Base-by-base conservation (phyloP, 1,140 invertebrate genomes). In the Diachasma alloeum region DNA sequence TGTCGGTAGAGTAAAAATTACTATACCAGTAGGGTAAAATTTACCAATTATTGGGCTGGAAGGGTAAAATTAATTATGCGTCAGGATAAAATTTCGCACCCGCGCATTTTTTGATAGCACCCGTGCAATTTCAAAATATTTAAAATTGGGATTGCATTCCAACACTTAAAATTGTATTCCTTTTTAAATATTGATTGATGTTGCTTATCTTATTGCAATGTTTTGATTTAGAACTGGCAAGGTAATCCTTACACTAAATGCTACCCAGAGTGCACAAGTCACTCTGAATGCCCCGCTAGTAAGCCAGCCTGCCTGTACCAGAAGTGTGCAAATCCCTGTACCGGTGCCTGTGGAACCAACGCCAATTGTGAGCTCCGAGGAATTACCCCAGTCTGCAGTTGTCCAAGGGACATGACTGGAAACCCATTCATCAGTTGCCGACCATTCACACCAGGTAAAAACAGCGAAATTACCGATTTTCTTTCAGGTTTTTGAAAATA, bases 381-480 rank as follows among this genome's bases (percentile, higher is more conserved):
- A 17, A 93, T 95, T 0, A 97, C 93, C 26, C 95, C 93, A 22
- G 93, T 97, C 36, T 97, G 96, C 87, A 95, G 93, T 53, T 97
- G 96, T 86, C 96, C 96, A 3, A 93, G 91, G 82, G 94, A 96
- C 83, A 96, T 95, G 93, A 96, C 95, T 24, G 96, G 96, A 3
- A 93, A 97, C 91, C 95, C 96, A 15, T 97, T 96, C 86, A 90
- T 93, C 0, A 91, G 91, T 79, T 97, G 96, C 87, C 91, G 95
- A 80, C 94, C 93, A 69, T 96, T 96, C 81, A 93, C 93, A 85
- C 93, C 93, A 82, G 88, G 94, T 94, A 87, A 70, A 44, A n/a
- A n/a, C n/a, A n/a, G n/a, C n/a, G n/a, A n/a, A n/a, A n/a, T n/a
- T n/a, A n/a, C n/a, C n/a, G n/a, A n/a, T n/a, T n/a, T n/a, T n/a